Evolutionary conservation across 2,797 vertebrate species (phyloP), one percentile per base, ranked within the genome.

Genomic region (Jordanella pulchra): DNA sequence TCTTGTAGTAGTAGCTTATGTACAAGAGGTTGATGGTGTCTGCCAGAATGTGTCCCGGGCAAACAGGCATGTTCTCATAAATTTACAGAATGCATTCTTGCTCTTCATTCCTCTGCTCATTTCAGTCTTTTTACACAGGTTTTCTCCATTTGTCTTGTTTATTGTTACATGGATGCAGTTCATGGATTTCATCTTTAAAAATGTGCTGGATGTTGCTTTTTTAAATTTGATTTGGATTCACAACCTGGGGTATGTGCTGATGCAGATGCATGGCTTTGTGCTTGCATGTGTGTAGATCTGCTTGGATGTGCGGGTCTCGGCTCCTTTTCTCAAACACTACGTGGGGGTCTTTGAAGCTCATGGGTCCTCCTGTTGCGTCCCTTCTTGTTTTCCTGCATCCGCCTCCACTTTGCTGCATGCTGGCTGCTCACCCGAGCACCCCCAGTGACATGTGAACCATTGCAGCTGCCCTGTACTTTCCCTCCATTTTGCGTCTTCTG

Each of bases 361-460:
- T 99, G 98, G 95, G 97, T 99, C 94, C 97, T 97, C 94, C 97
- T 95, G 88, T 99, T 99, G 81, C 98, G 96, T 77, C 97, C 97
- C 91, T 99, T 99, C 94, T 99, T 99, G 77, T 96, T 98, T 88
- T 99, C 98, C 88, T 99, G 97, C 90, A 98, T 93, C 89, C 98
- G 96, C 91, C 97, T 97, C 98, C 98, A 99, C 85, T 99, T 99
- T 90, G 95, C 95, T 30, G 94, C 81, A 70, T 94, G 96, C 81
- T 89, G 93, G 84, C 80, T 86, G 77, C 55, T 79, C 27, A 86
- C 75, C 90, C 96, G 75, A 79, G 94, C 63, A 86, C 92, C 86
- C 81, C 94, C 89, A 89, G 90, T 58, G 80, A 17, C 88, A 79
- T 90, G 89, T 91, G 80, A 93, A 84, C 42, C 95, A 80, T 77